phyloP scores from a whole-genome alignment of 2,113 vertebrate genomes.

The Gnathonemus longibarbis region DNA sequence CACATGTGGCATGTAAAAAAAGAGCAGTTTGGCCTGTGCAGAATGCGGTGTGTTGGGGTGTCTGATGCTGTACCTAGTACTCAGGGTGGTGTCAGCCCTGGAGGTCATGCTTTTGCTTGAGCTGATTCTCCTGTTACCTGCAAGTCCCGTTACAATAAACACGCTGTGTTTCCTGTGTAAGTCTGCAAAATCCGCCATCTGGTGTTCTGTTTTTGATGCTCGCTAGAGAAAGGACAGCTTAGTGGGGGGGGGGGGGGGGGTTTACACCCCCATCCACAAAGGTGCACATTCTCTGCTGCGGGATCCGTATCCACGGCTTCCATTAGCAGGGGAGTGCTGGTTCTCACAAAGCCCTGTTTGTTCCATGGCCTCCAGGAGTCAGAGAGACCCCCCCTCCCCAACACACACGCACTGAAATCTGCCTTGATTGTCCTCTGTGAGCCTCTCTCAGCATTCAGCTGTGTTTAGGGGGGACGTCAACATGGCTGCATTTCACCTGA shows the following conservation, averaged over 20 bases:
- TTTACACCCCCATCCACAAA: neutral
- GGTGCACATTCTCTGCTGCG: conserved; percentile 6
- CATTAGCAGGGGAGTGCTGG: neutral
- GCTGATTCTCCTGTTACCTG: neutral
- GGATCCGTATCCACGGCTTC: conserved; percentile 38
- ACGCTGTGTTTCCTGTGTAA: neutral
- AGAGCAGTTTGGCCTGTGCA: neutral
- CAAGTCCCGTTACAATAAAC: neutral
- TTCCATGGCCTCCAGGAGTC: conserved; percentile 57
- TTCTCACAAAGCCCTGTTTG: conserved; percentile 66
- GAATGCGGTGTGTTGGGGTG: neutral
- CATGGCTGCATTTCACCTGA: neutral
- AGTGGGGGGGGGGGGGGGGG: neutral
- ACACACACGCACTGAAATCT: neutral
- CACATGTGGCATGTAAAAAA: neutral
- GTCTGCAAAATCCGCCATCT: neutral
- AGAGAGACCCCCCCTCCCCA: neutral
- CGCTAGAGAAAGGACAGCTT: neutral
- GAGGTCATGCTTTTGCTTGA: neutral
- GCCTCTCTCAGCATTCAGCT: neutral
- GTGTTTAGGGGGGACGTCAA: neutral
- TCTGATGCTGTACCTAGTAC: neutral
- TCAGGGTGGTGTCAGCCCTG: neutral
- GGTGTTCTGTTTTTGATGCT: neutral
- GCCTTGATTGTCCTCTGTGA: neutral